Conservation (phyloP, 2,888 invertebrate species). For the Thelaira solivaga region DNA sequence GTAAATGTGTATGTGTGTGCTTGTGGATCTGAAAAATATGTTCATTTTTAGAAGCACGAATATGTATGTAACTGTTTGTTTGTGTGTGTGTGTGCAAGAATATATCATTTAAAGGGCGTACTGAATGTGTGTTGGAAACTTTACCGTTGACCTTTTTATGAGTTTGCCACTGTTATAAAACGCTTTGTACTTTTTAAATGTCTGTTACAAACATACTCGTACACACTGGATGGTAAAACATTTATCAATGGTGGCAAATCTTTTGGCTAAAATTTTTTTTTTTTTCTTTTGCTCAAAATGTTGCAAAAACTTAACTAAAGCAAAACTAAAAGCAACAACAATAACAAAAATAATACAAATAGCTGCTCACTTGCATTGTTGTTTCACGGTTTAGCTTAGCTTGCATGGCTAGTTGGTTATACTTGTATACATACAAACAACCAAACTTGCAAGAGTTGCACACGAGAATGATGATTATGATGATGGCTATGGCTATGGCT, state of each 20-base stretch:
- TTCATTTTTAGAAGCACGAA: constrained; percentile 19
- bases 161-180: constrained; percentile 56
- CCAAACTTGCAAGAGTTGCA: neutral
- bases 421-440: constrained; percentile 1
- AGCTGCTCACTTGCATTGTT: constrained; percentile 27
- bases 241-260: constrained; percentile 59
- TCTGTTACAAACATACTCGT: constrained; percentile 24
- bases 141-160: constrained; percentile 58
- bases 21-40: constrained; percentile 28
- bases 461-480: constrained; percentile 12
- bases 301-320: constrained; percentile 7
- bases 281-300: no score
- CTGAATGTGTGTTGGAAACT: constrained; percentile 36
- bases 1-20: neutral
- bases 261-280: constrained; percentile 45
- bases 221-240: constrained; percentile 49
- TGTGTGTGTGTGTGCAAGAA: constrained; percentile 4
- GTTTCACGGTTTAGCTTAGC: constrained; percentile 6
- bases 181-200: constrained; percentile 55
- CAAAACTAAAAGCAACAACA: neutral
- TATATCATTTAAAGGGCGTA: neutral
- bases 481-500: neutral
- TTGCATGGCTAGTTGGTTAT: neutral
- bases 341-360: constrained; percentile 14
- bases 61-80: no score